phyloP scores from a whole-genome alignment of 2,797 vertebrate species.

The Jordanella pulchra region DNA sequence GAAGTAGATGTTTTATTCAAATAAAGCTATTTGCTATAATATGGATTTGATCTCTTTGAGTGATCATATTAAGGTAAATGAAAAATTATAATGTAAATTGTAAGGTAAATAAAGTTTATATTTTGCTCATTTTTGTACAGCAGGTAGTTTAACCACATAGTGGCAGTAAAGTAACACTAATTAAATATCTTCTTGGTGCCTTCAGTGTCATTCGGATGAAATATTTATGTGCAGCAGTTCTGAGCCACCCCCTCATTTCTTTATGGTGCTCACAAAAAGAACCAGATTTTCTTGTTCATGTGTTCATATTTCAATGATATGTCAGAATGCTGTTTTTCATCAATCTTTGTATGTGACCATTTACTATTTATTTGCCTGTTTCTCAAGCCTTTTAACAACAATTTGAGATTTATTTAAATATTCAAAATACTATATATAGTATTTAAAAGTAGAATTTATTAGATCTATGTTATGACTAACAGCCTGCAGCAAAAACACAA shows the following conservation, averaged over 20 bases:
- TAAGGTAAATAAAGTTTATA: too few species aligned
- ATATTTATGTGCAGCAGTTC: neutral
- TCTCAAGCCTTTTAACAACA: neutral
- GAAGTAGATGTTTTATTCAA: too few species aligned
- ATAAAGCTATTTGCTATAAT: neutral
- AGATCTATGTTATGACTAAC: neutral
- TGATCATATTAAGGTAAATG: neutral
- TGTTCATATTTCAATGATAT: neutral
- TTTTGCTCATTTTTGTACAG: neutral
- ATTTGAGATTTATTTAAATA: neutral
- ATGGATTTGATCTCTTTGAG: neutral
- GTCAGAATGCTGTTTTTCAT: neutral
- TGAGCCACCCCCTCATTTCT: neutral
- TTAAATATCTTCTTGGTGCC: neutral
- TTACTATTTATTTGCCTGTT: neutral
- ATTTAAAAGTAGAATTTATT: neutral
- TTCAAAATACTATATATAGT: neutral
- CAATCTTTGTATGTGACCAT: neutral
- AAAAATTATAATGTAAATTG: too few species aligned
- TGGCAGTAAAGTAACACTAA: slow-evolving; percentile 47
- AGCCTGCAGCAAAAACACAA: neutral
- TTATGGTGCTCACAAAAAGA: neutral
- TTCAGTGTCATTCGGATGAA: slow-evolving; percentile 6
- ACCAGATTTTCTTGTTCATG: neutral
- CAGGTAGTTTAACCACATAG: slow-evolving; percentile 42